phyloP scores from a whole-genome alignment of 2,797 vertebrate species.

The Mareca penelope region DNA sequence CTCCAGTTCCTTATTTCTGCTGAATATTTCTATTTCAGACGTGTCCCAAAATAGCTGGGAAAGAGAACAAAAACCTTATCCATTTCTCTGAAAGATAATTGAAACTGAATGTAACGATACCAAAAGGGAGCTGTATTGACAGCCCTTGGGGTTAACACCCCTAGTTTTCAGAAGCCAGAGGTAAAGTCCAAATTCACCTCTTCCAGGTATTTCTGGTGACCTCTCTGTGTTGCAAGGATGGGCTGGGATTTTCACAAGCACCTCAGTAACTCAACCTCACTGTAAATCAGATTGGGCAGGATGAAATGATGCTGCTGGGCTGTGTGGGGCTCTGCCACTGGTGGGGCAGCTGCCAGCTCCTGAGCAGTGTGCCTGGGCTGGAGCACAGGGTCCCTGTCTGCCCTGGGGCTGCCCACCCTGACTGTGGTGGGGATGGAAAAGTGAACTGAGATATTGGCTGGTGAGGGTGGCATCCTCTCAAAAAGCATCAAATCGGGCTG shows the following conservation, averaged over 20 bases:
- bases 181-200: neutral
- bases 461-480: neutral
- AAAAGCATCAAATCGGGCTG: neutral
- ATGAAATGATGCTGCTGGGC: accelerated
- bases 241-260: neutral
- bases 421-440: neutral
- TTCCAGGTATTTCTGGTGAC: neutral
- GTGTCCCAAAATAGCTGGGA: neutral
- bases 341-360: neutral
- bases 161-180: neutral
- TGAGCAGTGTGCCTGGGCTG: accelerated
- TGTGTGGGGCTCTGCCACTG: neutral
- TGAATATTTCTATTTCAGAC: constrained; percentile 20
- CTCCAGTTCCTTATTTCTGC: constrained; percentile 8
- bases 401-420: neutral
- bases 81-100: neutral
- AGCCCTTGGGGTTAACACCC: neutral
- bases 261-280: neutral
- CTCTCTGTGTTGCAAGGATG: neutral
- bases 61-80: neutral
- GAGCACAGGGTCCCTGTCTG: neutral
- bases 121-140: neutral
- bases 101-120: neutral
- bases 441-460: neutral
- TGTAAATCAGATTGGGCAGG: neutral